Conservation (phyloP, 2,888 invertebrate species). For the Calameuta idolon region DNA sequence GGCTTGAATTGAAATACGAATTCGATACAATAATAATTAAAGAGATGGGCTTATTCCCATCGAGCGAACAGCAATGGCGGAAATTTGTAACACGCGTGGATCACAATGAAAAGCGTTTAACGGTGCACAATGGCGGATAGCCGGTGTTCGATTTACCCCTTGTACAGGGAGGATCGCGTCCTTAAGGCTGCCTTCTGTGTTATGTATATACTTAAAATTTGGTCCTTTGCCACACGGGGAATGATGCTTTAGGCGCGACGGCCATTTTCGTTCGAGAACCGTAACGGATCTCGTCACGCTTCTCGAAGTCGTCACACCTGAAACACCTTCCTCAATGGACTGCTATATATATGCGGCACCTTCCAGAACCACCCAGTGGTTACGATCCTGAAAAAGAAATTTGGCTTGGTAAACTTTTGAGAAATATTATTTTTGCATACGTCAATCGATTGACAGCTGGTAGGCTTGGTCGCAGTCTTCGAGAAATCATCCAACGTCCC, state of each 20-base stretch:
- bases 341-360: neutral
- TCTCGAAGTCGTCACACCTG: slow-evolving; percentile 7
- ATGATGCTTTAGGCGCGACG: slow-evolving; percentile 21
- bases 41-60: slow-evolving; percentile 52
- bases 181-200: neutral
- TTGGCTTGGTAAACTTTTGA: slow-evolving; percentile 45
- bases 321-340: slow-evolving; percentile 2
- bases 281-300: slow-evolving; percentile 39
- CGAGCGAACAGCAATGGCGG: slow-evolving; percentile 18
- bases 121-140: slow-evolving; percentile 20
- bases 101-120: slow-evolving; percentile 40
- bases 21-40: slow-evolving; percentile 60
- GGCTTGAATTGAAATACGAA: slow-evolving; percentile 40
- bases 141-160: slow-evolving; percentile 27
- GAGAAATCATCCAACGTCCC: neutral
- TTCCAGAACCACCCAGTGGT: neutral
- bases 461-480: neutral
- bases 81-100: slow-evolving; percentile 58
- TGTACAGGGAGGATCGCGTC: slow-evolving; percentile 1
- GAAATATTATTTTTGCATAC: slow-evolving; percentile 59
- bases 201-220: slow-evolving; percentile 21
- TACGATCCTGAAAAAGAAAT: neutral
- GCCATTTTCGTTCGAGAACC: slow-evolving; percentile 25
- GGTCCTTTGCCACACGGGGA: slow-evolving; percentile 18
- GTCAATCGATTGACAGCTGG: neutral